A percentile compares a stretch with the other conserved stretches of the same genome.
Evolutionary conservation across 2,888 invertebrate species (phyloP).

Genomic region (Platycnemis pennipes): DNA sequence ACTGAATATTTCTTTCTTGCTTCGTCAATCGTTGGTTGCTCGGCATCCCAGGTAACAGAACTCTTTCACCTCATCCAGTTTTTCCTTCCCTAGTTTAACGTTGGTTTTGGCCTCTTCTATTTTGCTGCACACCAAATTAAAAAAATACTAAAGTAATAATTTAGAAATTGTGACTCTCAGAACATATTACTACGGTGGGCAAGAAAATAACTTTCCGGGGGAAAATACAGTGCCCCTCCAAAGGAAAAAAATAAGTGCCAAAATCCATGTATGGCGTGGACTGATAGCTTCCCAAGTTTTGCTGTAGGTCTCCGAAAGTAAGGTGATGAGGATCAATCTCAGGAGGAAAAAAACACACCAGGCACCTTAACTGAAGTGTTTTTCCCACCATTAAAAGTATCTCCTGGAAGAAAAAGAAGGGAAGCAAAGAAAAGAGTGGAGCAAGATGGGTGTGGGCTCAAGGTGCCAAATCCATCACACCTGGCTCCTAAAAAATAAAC

Average conservation of each 20-base stretch:
- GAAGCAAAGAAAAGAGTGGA: neutral
- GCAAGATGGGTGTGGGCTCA: slow-evolving; percentile 24
- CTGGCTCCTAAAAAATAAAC: neutral
- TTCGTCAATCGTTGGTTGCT: no score
- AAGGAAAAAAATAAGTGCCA: neutral
- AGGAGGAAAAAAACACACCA: neutral
- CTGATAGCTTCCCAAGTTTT: neutral
- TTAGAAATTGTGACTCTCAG: no score
- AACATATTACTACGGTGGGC: no score
- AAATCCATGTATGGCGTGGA: neutral
- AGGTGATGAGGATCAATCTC: neutral
- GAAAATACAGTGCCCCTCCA: no score
- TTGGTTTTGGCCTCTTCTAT: no score
- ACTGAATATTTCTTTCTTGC: no score
- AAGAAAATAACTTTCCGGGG: no score
- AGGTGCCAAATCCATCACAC: slow-evolving; percentile 40
- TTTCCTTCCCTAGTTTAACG: no score
- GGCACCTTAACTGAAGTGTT: slow-evolving; percentile 18
- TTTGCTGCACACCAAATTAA: no score
- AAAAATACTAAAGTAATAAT: no score
- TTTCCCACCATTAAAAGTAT: slow-evolving; percentile 25
- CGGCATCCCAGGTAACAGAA: no score
- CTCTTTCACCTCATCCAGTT: no score
- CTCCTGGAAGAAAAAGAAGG: neutral
- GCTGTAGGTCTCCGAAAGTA: neutral